Evolutionary conservation across 2,797 vertebrate species (phyloP), one percentile per base, ranked within the genome.

Genomic region (Anguilla pacifica): DNA sequence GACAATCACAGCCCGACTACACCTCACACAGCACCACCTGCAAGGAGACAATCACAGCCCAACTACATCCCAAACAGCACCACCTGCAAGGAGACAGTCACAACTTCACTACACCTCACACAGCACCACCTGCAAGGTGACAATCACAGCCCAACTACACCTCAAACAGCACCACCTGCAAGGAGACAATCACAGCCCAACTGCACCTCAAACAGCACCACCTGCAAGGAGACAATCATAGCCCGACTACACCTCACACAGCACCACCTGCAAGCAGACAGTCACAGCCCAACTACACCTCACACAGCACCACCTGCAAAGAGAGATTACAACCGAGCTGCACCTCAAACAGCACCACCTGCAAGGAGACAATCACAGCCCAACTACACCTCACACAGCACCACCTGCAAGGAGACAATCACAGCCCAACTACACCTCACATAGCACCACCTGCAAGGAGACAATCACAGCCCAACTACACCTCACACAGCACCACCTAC

Each of bases 261-360:
- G 89, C 0, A 94, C 95, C 94, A 98, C 95, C 98, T 98, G 43
- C 86, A 88, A 53, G 51, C 9, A 53, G 51, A 53, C 51, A 7
- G 0, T 43, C 39, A 43, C 39, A 43, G 0, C 39, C 0, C 0
- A 0, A 53, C 93, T 98, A 98, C 86, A 97, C 95, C 92, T 99
- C 97, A 0, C 95, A 98, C 93, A 98, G 89, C 0, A 94, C 95
- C 94, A 98, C 95, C 98, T 98, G 43, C 86, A 88, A 51, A 0
- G 51, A 51, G 51, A 51, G 0, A 51, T 39, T 0, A 39, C 39
- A 39, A 0, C 39, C 39, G 0, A 39, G 0, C 93, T 98, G 97
- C 86, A 97, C 95, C 92, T 98, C 97, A 0, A 95, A 98, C 93
- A 98, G 89, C 0, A 94, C 95, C 94, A 98, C 95, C 98, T 98